Evolutionary conservation across 2,888 invertebrate genomes (phyloP).

Genomic region (Parnassius mnemosyne): DNA sequence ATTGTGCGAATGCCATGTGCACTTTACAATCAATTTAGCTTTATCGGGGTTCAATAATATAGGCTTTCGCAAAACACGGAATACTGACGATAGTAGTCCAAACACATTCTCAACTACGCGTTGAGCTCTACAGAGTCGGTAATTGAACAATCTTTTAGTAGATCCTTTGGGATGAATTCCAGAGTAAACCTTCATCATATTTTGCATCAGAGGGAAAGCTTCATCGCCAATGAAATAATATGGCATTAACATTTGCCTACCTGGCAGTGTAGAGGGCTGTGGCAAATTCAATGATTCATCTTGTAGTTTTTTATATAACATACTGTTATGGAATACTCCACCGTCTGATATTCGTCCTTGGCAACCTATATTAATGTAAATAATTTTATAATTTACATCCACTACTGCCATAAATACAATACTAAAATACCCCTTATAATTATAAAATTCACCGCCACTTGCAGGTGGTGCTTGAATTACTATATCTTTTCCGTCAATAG

Average conservation of each 20-base stretch:
- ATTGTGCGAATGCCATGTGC: not conserved
- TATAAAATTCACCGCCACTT: too few species aligned
- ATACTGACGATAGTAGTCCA: constrained; percentile 12
- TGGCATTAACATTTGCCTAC: constrained; percentile 5
- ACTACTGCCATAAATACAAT: too few species aligned
- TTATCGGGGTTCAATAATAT: constrained; percentile 26
- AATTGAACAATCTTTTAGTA: constrained; percentile 28
- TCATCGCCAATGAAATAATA: constrained; percentile 24
- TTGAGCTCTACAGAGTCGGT: constrained; percentile 27
- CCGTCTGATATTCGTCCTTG: too few species aligned
- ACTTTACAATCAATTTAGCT: constrained; percentile 5
- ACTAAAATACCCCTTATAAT: too few species aligned
- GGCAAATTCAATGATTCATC: constrained; percentile 3
- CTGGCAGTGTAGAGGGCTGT: constrained; percentile 3
- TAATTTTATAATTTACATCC: too few species aligned
- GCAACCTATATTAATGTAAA: too few species aligned
- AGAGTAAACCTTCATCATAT: constrained; percentile 27
- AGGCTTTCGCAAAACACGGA: constrained; percentile 4
- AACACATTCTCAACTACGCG: constrained; percentile 29
- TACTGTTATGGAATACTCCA: not conserved
- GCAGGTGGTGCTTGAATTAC: too few species aligned
- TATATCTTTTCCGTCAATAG: too few species aligned
- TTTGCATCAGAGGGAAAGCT: constrained; percentile 21
- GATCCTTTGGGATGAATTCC: constrained; percentile 28
- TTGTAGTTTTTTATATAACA: constrained; percentile 6